Conservation (phyloP, 2,888 invertebrate genomes). For the Phaedon cochleariae region DNA sequence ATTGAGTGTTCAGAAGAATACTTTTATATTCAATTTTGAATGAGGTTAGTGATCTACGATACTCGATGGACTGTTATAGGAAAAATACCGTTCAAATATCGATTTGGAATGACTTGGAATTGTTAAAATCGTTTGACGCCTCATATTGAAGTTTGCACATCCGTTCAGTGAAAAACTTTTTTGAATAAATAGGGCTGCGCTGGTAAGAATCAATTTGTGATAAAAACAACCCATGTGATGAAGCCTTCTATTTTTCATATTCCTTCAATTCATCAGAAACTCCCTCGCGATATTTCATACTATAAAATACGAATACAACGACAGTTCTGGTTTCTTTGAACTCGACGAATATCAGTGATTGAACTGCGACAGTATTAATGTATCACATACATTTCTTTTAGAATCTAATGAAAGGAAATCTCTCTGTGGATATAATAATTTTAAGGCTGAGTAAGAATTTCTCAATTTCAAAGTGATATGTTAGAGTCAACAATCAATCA, state of each 20-base stretch:
- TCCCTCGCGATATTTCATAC: no score
- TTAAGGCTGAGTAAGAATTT: not conserved
- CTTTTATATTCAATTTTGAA: not conserved
- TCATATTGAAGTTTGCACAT: no score
- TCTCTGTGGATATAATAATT: no score
- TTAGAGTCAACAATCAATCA: not conserved
- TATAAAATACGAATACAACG: no score
- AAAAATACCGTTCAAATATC: not conserved
- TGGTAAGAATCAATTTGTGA: not conserved
- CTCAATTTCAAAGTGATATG: not conserved
- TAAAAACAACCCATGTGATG: not conserved
- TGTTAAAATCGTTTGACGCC: no score
- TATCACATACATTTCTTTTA: no score
- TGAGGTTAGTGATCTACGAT: not conserved
- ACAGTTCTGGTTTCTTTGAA: not conserved
- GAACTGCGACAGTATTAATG: not conserved
- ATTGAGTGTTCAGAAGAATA: not conserved
- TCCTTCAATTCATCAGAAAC: no score
- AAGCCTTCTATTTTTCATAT: not conserved
- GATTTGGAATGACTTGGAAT: no score
- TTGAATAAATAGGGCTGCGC: not conserved
- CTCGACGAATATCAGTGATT: not conserved
- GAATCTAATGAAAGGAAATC: no score
- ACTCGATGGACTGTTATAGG: not conserved
- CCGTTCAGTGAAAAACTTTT: no score